Base-by-base conservation (phyloP, 1,140 invertebrate species). In the Megathymus violae region DNA sequence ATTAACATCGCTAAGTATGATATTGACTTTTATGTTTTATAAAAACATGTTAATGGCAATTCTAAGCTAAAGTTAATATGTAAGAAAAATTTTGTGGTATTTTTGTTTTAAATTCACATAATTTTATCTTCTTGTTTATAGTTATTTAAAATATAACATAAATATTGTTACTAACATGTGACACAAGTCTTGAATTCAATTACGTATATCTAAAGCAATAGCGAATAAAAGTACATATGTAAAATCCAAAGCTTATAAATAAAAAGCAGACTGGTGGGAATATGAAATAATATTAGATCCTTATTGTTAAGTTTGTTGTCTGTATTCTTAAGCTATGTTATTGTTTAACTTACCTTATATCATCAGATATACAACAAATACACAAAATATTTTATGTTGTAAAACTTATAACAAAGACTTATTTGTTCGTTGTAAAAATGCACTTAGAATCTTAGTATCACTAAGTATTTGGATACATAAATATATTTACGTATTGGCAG, bases 261-360 rank as follows among this genome's bases (percentile, higher is more conserved):
- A 43, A 62, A 58, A 67, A 58, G 46, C 52, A 51, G 27, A 67
- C 52, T 62, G 65, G 65, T 67, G 60, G 65, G 60, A 51, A 50
- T 51, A 31, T 59, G 13, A 16, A 48, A 43, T 54, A 62, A 47
- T 10, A 60, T n/a, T 56, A 46, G 22, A 14, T 41, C 11, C 51
- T 27, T 54, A 54, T 16, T 7, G 27, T 31, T 4, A 31, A 31
- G 9, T 31, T 31, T 9, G 7, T 31, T 31, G 27, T 31, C 27
- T 9, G 27, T 31, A 31, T 1, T 31, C n/a, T 31, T 4, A 7
- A 9, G 27, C 27, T 31, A 31, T 7, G 27, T 31, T 31, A 31
- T 31, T 25, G 22, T 31, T 31, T 31, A 31, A 31, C 27, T 31
- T 31, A 31, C 9, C 9, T 9, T 7, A 4, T 31, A n/a, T n/a